Conservation (phyloP, 2,797 vertebrate genomes). For the Enteromius argenteus region DNA sequence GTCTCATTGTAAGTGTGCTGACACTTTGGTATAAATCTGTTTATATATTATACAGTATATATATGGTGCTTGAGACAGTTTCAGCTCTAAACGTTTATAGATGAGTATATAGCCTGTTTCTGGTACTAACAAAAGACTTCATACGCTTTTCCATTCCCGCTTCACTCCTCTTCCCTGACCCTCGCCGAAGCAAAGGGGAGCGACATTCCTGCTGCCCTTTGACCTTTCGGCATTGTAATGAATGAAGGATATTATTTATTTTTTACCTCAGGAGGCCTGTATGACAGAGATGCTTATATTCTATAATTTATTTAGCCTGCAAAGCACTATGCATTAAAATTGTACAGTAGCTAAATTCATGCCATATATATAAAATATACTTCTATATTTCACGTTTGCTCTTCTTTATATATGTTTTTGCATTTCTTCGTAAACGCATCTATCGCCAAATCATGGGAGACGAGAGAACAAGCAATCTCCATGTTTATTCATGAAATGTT, state of each 20-base stretch:
- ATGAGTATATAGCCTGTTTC: conserved; percentile 72
- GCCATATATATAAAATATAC: conserved; percentile 65
- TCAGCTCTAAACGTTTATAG: conserved; percentile 83
- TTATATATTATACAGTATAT: conserved; percentile 64
- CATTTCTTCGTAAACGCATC: conserved; percentile 37
- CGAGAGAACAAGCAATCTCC: neutral
- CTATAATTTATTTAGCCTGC: conserved; percentile 77
- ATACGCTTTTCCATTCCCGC: conserved; percentile 35
- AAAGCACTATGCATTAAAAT: conserved; percentile 74
- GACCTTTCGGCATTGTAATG: conserved; percentile 54
- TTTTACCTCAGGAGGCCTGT: conserved; percentile 77
- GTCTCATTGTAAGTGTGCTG: conserved; percentile 68
- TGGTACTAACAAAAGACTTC: conserved; percentile 66
- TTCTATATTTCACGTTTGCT: conserved; percentile 47
- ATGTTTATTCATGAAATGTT: conserved; percentile 19
- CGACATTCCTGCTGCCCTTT: conserved; percentile 60
- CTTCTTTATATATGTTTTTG: conserved; percentile 40
- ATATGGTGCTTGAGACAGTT: conserved; percentile 83
- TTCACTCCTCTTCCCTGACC: conserved; percentile 1
- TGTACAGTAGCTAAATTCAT: conserved; percentile 71
- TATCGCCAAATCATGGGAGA: conserved; percentile 40
- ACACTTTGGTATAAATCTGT: conserved; percentile 72
- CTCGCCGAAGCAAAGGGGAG: conserved; percentile 56
- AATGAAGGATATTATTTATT: conserved; percentile 78
- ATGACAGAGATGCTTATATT: conserved; percentile 74